Evolutionary conservation across 2,888 invertebrate species (phyloP).

Genomic region (Trachelus iudaicus): DNA sequence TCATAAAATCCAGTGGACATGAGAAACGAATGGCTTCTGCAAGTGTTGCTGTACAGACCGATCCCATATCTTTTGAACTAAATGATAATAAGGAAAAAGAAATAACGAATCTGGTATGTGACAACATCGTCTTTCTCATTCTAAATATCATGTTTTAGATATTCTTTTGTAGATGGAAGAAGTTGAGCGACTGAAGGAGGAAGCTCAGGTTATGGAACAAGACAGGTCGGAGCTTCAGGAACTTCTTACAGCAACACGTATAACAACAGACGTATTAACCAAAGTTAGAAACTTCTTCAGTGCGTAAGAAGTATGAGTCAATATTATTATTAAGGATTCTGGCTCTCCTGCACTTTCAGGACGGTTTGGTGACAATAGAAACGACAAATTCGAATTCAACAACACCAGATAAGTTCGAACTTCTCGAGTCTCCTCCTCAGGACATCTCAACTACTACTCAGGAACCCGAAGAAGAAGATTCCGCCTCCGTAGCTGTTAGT

Average conservation of each 20-base stretch:
- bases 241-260: conserved; percentile 35
- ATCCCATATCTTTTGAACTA: conserved; percentile 23
- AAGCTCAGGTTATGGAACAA: conserved; percentile 68
- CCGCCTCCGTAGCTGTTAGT: conserved; percentile 55
- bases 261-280: conserved; percentile 21
- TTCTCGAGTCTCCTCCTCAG: conserved; percentile 54
- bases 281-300: background rate
- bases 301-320: background rate
- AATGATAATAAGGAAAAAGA: conserved; percentile 36
- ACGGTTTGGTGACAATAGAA: conserved; percentile 44
- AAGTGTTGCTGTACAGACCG: conserved; percentile 58
- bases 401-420: conserved; percentile 61
- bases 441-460: conserved; percentile 42
- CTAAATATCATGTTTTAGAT: conserved; percentile 1
- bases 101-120: conserved; percentile 41
- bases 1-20: conserved; percentile 65
- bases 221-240: conserved; percentile 72
- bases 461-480: conserved; percentile 55
- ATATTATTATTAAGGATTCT: background rate
- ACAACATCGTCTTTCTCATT: background rate
- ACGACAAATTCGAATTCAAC: conserved; percentile 57
- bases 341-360: conserved; percentile 24
- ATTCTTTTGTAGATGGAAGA: conserved; percentile 68
- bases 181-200: conserved; percentile 70
- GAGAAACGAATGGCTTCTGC: conserved; percentile 67